These are phyloP conservation scores for Heterodera schachtii DNA, from an alignment of 1,140 invertebrate genomes.

Conservation along the genomic window DNA sequence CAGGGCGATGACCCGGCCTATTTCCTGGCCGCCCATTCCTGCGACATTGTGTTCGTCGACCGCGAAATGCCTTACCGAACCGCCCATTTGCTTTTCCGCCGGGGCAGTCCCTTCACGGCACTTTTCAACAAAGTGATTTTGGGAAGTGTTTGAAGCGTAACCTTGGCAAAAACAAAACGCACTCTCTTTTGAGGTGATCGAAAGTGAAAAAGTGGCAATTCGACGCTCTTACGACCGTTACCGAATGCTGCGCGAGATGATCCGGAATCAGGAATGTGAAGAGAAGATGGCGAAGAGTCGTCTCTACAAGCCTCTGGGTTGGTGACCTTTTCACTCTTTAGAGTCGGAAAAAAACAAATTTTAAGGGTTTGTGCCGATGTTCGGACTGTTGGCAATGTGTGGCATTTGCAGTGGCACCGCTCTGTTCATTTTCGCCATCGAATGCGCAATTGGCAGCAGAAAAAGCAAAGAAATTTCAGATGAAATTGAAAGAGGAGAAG, in stretches of 20 bases:
- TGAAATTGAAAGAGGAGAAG: neutral
- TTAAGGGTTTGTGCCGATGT: neutral
- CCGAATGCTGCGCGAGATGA: constrained; percentile 6
- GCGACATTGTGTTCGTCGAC: constrained; percentile 23
- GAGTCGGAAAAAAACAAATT: neutral
- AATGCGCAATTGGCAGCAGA: neutral
- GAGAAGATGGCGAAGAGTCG: neutral
- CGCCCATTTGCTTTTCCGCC: constrained; percentile 13
- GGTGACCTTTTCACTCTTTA: neutral
- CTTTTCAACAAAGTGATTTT: constrained; percentile 8
- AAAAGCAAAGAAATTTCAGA: neutral
- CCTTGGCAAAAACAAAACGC: neutral
- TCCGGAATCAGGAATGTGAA: constrained; percentile 19
- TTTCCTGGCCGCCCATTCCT: constrained; percentile 9
- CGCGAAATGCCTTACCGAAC: constrained; percentile 5
- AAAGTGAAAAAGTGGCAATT: neutral
- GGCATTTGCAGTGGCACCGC: neutral
- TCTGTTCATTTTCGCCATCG: neutral
- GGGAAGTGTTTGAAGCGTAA: neutral
- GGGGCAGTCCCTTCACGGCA: constrained; percentile 5
- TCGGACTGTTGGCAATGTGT: neutral
- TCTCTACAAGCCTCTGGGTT: neutral
- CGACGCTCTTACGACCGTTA: constrained; percentile 13
- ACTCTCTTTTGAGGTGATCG: neutral
- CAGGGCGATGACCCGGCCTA: constrained; percentile 23